phyloP scores from a whole-genome alignment of 2,113 vertebrate genomes.

The Tetrao urogallus region DNA sequence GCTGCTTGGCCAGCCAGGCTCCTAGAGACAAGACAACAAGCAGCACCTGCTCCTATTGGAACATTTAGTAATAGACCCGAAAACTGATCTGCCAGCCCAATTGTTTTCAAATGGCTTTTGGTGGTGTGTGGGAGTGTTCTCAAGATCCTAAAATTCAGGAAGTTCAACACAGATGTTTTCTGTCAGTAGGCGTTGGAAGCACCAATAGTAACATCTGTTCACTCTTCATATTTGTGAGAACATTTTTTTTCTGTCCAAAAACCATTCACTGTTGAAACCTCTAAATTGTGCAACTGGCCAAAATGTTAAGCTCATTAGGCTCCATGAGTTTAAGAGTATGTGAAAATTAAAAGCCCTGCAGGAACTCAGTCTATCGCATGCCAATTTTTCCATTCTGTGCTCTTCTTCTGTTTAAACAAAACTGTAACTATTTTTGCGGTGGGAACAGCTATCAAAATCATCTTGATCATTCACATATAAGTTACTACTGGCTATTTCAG shows the following conservation, averaged over 20 bases:
- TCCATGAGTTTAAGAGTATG: constrained; percentile 16
- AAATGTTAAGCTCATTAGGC: constrained; percentile 36
- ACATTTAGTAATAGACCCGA: constrained; percentile 51
- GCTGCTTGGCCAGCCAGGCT: constrained; percentile 25
- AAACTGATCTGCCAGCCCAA: constrained; percentile 34
- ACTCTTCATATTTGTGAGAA: constrained; percentile 75
- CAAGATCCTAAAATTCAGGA: constrained; percentile 76
- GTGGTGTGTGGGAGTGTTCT: constrained; percentile 77
- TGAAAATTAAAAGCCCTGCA: constrained; percentile 47
- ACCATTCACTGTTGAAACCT: constrained; percentile 64
- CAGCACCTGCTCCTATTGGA: constrained; percentile 61
- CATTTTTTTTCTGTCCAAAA: constrained; percentile 64
- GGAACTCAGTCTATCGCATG: constrained; percentile 9
- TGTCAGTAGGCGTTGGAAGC: constrained; percentile 78
- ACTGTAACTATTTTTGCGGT: constrained; percentile 6
- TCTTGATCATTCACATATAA: not conserved
- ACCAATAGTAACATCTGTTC: constrained; percentile 76
- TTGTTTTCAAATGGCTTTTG: constrained; percentile 59
- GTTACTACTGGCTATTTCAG: constrained; percentile 17
- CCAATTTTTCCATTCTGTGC: constrained; percentile 18
- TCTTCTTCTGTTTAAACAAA: constrained; percentile 36
- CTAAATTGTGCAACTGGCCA: constrained; percentile 41
- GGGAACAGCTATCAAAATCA: constrained; percentile 45
- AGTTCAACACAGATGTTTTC: constrained; percentile 81
- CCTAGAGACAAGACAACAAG: constrained; percentile 32